A percentile compares a stretch with the other conserved stretches of the same genome.
These are phyloP conservation scores for Megalonaias nervosa DNA, from an alignment of 1,140 invertebrate genomes.

Conservation along the genomic window DNA sequence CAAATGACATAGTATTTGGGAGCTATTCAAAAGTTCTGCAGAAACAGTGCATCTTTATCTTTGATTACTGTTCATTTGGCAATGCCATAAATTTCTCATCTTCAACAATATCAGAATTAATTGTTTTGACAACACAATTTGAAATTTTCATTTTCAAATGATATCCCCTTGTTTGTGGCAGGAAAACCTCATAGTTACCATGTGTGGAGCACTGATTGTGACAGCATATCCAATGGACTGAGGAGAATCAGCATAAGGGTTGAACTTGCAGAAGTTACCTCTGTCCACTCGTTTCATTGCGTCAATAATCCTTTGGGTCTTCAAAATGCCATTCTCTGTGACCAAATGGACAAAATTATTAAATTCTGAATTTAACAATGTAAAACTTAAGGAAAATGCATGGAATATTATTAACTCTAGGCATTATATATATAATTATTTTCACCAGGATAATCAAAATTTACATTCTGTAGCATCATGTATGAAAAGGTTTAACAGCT, in stretches of 20 bases:
- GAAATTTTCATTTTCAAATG: neutral
- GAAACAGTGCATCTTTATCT: neutral
- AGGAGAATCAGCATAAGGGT: conserved; percentile 92
- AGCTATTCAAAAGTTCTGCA: neutral
- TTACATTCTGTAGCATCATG: neutral
- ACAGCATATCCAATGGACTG: conserved; percentile 80
- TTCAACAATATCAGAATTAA: neutral
- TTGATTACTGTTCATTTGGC: neutral
- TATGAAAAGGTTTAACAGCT: neutral
- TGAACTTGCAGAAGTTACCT: conserved; percentile 81
- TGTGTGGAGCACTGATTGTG: conserved; percentile 98
- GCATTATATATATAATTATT: neutral
- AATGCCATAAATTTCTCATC: neutral
- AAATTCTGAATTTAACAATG: conserved; percentile 10
- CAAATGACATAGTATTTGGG: neutral
- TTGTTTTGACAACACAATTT: neutral
- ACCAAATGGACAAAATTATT: conserved; percentile 52
- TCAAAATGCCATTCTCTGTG: conserved; percentile 89
- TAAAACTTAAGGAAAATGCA: neutral
- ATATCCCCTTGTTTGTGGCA: neutral
- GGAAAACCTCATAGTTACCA: conserved; percentile 79
- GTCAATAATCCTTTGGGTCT: conserved; percentile 82
- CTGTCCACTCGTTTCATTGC: conserved; percentile 91
- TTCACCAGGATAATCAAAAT: neutral
- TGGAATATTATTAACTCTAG: neutral